Evolutionary conservation across 2,113 vertebrate species (phyloP), one percentile per base, ranked within the genome.

Genomic region (Meleagris gallopavo): DNA sequence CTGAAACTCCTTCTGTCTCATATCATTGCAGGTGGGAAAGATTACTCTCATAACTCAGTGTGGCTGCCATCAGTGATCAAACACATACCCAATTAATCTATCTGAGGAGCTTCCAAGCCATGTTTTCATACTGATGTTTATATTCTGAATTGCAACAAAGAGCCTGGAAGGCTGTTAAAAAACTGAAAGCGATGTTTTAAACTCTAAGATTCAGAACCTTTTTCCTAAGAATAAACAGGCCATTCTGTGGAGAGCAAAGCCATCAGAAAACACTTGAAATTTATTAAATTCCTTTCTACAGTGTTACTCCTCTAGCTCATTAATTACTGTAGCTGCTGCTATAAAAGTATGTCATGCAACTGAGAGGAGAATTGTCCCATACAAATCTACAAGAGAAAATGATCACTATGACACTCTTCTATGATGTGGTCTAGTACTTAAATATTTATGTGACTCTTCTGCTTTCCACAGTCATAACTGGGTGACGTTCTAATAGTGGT

Each of bases 251-350:
- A 94, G 72, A 89, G 82, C 60, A 86, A 66, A 94, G 72, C 60
- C 82, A 88, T 91, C 89, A 95, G 62, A 40, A 96, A 86, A 75
- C 84, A 96, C 81, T 89, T 89, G 78, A 91, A 94, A 86, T 95
- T 86, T 91, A 96, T 93, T 86, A 94, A 92, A 94, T 89, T 93
- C 55, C 95, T 95, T 92, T 78, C 71, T 89, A 36, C 60, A 81
- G 70, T 18, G 1, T 75, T 93, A 86, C 32, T 89, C 76, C 79
- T 89, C 64, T 60, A 89, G 55, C 78, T 90, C 74, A 46, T 64
- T 94, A 94, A 95, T 96, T 91, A 41, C 60, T 89, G 87, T 78
- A 93, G 93, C 66, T 94, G 93, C 82, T 88, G 38, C 71, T 89
- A 83, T 50, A 88, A 87, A 89, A 90, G 29, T 75, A 85, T 82